These are phyloP conservation scores for Macrosteles quadrilineatus DNA, from an alignment of 1,140 invertebrate species.

Conservation along the genomic window DNA sequence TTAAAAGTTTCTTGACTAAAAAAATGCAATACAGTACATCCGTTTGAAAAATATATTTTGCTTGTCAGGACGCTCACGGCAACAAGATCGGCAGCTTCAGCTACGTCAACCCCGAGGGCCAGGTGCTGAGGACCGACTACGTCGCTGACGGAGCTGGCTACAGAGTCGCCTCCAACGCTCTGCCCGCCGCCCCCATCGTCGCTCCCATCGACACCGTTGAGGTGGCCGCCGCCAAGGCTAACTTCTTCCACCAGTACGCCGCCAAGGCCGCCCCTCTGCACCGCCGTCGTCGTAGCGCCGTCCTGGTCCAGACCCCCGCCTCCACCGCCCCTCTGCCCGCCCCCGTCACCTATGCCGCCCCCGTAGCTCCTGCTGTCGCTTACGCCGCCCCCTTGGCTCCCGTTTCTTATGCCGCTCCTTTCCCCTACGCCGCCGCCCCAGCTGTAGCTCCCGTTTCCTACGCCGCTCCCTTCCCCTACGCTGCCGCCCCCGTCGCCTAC, in stretches of 20 bases:
- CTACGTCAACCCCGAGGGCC: conserved; percentile 57
- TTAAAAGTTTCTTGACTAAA: too few relatives aligned
- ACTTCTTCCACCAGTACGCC: conserved; percentile 29
- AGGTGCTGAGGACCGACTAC: conserved; percentile 57
- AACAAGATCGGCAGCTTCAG: conserved; percentile 58
- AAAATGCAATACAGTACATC: too few relatives aligned
- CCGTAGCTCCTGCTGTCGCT: conserved; percentile 18
- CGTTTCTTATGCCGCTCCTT: conserved; percentile 26
- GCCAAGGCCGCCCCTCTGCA: conserved; percentile 41
- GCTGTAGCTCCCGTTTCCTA: conserved; percentile 36
- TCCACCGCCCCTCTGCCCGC: conserved; percentile 48
- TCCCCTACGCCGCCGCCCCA: conserved; percentile 22
- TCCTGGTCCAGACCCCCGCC: conserved; percentile 54
- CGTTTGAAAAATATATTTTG: too few relatives aligned
- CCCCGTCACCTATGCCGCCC: conserved; percentile 52
- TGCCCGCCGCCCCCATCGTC: conserved; percentile 51
- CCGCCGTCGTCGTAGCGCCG: conserved; percentile 30
- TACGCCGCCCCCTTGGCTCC: conserved; percentile 22
- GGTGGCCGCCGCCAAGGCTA: conserved; percentile 45
- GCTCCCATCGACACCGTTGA: conserved; percentile 28
- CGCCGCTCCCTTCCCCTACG: conserved; percentile 41
- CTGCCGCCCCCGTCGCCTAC: conserved; percentile 41
- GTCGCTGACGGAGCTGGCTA: conserved; percentile 56
- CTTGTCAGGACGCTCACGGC: conserved; percentile 55
- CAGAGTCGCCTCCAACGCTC: conserved; percentile 55